Percentiles rank a stretch among this genome's conserved stretches.
Evolutionary conservation across 2,888 invertebrate species (phyloP).

Genomic region (Limnephilus lunatus): DNA sequence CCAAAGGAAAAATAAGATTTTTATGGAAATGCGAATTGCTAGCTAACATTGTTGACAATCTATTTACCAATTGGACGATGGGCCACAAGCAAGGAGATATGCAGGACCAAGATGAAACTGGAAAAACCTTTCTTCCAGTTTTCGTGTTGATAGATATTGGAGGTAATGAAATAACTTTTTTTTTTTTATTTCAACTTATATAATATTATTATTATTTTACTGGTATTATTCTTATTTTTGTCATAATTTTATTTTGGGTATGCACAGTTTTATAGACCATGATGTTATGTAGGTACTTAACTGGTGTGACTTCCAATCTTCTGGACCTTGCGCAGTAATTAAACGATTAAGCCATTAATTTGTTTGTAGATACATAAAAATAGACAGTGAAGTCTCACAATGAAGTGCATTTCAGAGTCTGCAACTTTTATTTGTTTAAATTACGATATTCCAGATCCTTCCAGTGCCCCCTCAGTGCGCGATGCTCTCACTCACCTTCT

Average conservation of each 20-base stretch:
- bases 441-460: not conserved
- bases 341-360: too few relatives aligned
- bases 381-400: too few relatives aligned
- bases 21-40: slow-evolving; percentile 78
- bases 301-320: too few relatives aligned
- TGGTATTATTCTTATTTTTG: not conserved
- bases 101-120: slow-evolving; percentile 72
- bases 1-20: slow-evolving; percentile 53
- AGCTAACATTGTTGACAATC: slow-evolving; percentile 74
- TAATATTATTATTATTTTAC: not conserved
- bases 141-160: slow-evolving; percentile 76
- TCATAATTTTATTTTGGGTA: too few relatives aligned
- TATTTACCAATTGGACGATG: slow-evolving; percentile 77
- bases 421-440: not conserved
- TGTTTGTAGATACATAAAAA: too few relatives aligned
- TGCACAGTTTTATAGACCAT: too few relatives aligned
- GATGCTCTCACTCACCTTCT: not conserved
- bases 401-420: too few relatives aligned
- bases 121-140: slow-evolving; percentile 74
- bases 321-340: too few relatives aligned
- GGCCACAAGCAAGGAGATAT: slow-evolving; percentile 73
- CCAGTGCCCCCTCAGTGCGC: not conserved
- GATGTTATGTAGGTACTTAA: too few relatives aligned
- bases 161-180: slow-evolving; percentile 47
- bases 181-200: too few relatives aligned